These are phyloP conservation scores for Euwallacea fornicatus DNA, from an alignment of 1,140 invertebrate species.

Conservation along the genomic window DNA sequence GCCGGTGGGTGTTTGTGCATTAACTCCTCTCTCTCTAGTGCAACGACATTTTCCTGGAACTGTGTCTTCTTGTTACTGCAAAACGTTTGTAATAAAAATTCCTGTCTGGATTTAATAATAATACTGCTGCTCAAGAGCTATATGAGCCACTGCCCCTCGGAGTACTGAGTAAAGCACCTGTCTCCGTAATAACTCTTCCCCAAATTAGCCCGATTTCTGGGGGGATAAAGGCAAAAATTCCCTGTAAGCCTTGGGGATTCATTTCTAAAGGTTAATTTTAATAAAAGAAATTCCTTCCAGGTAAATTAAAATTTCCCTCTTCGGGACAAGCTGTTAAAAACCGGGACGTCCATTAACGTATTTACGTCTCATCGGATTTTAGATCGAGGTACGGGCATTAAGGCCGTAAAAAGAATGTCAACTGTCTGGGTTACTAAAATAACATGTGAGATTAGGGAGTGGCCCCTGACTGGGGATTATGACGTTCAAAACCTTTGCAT, in stretches of 20 bases:
- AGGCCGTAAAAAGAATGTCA: conserved; percentile 1
- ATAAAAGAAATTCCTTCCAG: conserved; percentile 4
- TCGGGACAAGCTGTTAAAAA: conserved; percentile 1
- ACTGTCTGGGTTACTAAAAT: background rate
- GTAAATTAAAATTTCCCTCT: conserved; percentile 4
- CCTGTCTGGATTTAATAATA: no score
- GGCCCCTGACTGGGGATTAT: background rate
- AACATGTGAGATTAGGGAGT: conserved; percentile 5
- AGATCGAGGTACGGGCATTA: background rate
- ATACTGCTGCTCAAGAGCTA: no score
- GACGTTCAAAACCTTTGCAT: background rate
- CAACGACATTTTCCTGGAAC: no score
- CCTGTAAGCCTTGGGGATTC: background rate
- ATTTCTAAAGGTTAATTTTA: conserved; percentile 6
- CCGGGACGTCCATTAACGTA: conserved; percentile 1
- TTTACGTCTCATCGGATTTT: conserved; percentile 1
- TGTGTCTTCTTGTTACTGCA: no score
- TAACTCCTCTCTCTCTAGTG: no score
- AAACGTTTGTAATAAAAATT: no score
- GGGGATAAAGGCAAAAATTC: conserved; percentile 1
- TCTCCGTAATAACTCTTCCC: background rate
- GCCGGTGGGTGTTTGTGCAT: conserved; percentile 8
- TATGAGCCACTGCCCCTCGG: no score
- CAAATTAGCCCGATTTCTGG: conserved; percentile 4
- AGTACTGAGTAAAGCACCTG: background rate